Evolutionary conservation across 2,888 invertebrate species (phyloP).

Genomic region (Tricholauxania praeusta): DNA sequence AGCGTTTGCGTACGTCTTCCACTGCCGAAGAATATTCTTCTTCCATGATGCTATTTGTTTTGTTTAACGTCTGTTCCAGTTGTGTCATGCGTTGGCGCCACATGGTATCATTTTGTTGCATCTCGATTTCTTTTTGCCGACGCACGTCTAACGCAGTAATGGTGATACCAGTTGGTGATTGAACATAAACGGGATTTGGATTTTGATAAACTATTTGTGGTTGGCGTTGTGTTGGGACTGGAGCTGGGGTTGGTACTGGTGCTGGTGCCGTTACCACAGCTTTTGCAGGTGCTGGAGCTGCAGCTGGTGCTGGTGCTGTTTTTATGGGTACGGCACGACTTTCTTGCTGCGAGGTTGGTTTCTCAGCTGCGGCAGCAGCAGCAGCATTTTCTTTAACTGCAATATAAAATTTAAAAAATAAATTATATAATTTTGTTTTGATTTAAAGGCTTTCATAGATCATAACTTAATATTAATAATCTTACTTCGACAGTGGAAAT

Average conservation of each 20-base stretch:
- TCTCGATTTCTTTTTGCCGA: conserved; percentile 72
- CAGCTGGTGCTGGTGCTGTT: conserved; percentile 31
- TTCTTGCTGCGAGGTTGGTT: conserved; percentile 39
- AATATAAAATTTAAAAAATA: conserved; percentile 30
- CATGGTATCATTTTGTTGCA: conserved; percentile 72
- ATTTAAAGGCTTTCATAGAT: no score
- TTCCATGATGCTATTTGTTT: conserved; percentile 72
- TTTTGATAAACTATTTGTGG: conserved; percentile 52
- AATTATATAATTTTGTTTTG: neutral
- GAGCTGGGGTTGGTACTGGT: conserved; percentile 31
- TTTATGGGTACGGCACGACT: conserved; percentile 43
- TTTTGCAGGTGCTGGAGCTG: conserved; percentile 37
- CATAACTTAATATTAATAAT: no score
- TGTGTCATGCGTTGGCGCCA: conserved; percentile 72
- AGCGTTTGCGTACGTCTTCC: conserved; percentile 66
- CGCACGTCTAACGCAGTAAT: conserved; percentile 65
- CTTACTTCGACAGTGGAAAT: no score
- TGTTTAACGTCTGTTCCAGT: conserved; percentile 71
- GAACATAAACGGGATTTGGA: conserved; percentile 52
- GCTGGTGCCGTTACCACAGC: conserved; percentile 28
- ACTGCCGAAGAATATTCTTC: conserved; percentile 72
- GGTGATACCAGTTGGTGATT: conserved; percentile 58
- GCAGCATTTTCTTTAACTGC: conserved; percentile 45
- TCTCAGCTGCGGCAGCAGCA: conserved; percentile 31
- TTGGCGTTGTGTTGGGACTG: conserved; percentile 44